Percentiles rank a stretch among this genome's conserved stretches.
Conservation (phyloP, 2,888 invertebrate species). For the Dryobota labecula region DNA sequence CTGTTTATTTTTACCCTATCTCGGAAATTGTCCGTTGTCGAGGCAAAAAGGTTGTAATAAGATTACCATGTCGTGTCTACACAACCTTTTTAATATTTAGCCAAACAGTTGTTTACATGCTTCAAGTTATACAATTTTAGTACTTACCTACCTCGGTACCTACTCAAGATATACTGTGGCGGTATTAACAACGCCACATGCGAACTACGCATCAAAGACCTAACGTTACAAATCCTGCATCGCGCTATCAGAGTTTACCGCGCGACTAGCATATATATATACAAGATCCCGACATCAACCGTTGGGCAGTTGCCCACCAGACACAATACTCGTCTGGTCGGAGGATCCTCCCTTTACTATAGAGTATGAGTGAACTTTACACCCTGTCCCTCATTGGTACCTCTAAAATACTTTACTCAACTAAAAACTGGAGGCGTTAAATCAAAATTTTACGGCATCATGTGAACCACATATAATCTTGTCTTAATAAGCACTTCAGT, state of each 20-base stretch:
- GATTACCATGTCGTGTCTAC: slow-evolving; percentile 10
- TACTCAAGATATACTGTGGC: background rate
- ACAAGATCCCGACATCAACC: no score
- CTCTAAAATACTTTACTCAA: background rate
- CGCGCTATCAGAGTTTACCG: no score
- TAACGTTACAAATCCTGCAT: no score
- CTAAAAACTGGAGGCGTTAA: background rate
- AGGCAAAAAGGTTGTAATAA: slow-evolving; percentile 30
- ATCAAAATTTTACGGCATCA: background rate
- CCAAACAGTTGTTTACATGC: slow-evolving; percentile 13
- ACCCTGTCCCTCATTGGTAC: no score
- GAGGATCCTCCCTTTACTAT: no score
- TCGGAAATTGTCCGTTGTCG: slow-evolving; percentile 37
- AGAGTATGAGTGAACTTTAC: no score
- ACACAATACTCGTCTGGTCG: no score
- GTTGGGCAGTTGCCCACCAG: no score
- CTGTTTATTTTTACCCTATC: slow-evolving; percentile 17
- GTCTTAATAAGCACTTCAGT: slow-evolving; percentile 5
- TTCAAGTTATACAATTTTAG: slow-evolving; percentile 1
- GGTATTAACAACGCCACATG: no score
- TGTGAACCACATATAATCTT: background rate
- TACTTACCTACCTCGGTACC: background rate
- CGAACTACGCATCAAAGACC: no score
- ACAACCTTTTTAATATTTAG: slow-evolving; percentile 23
- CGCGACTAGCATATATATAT: no score